Conservation (phyloP, 1,140 invertebrate species). For the Drosophila kurseongensis region DNA sequence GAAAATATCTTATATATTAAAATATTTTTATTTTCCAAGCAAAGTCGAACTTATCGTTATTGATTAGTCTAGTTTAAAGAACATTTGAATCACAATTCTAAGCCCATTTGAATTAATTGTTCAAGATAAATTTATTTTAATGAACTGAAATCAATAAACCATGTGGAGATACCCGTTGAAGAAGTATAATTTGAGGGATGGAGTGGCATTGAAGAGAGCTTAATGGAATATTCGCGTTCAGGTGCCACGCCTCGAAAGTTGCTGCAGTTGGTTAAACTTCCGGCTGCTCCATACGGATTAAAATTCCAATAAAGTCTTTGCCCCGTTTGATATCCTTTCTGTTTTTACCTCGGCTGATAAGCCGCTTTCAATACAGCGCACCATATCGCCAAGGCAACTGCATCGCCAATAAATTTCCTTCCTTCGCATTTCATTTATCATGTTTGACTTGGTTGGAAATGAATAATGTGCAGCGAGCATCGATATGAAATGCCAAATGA, state of each 20-base stretch:
- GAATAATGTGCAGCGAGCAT: slow-evolving; percentile 30
- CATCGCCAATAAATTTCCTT: slow-evolving; percentile 35
- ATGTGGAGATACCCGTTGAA: neutral
- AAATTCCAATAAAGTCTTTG: slow-evolving; percentile 30
- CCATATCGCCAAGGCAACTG: slow-evolving; percentile 20
- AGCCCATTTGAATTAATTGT: no score
- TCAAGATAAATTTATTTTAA: neutral
- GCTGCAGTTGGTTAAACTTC: slow-evolving; percentile 43
- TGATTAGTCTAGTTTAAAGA: no score
- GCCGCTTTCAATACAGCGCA: slow-evolving; percentile 22
- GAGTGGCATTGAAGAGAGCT: slow-evolving; percentile 11
- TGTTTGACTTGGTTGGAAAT: slow-evolving; percentile 34
- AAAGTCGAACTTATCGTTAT: no score
- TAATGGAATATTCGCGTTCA: slow-evolving; percentile 55
- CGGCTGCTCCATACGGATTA: slow-evolving; percentile 31
- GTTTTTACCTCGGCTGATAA: slow-evolving; percentile 31
- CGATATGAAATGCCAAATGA: slow-evolving; percentile 39
- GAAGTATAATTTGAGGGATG: neutral
- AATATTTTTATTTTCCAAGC: no score
- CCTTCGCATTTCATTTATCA: slow-evolving; percentile 56
- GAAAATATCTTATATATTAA: no score
- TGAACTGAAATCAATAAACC: no score
- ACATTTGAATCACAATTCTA: no score
- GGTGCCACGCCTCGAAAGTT: slow-evolving; percentile 28
- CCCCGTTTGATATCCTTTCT: slow-evolving; percentile 5